Base-by-base conservation (phyloP, 2,797 vertebrate species). In the Pelodytes ibericus region DNA sequence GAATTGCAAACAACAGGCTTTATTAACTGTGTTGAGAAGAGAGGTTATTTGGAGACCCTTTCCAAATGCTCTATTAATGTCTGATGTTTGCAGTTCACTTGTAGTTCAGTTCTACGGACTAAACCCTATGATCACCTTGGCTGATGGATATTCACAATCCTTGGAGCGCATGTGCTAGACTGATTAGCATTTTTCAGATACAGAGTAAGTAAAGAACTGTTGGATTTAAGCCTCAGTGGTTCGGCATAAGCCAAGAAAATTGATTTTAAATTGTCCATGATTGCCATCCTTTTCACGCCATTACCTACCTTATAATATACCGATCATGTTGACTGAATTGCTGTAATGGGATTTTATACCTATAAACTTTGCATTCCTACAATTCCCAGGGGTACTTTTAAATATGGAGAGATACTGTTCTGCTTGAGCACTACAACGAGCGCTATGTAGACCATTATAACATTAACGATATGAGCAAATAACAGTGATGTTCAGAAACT, bases 181-280 rank as follows among this genome's bases (percentile, higher is more conserved):
- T 53, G n/a, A 53, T 53, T n/a, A 24, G 49, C 49, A 20, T 53
- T 53, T 53, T 16, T 53, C 49, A 53, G 49, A 53, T 49, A 10
- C 44, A 15, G 5, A 49, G 22, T 22, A 53, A 13, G 5, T 53
- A 24, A 7, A 53, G 49, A 53, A 7, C 49, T 24, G 20, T 24
- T 22, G 49, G 49, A 22, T 53, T 9, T 6, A 53, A 53, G 49
- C 49, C 5, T 53, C n/a, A 22, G 3, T 22, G 49, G n/a, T 3
- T 53, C 22, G 2, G 7, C 7, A 20, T 2, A 53, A 24, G 49
- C 49, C 24, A 20, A 29, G 56, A n/a, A 29, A 26, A 58, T 29
- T 26, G 26, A 13, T 58, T 29, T 58, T 26, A 26, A 58, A 29
- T 29, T 58, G 56, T 26, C 13, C 56, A 15, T 16, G 6, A 20